Evolutionary conservation across 2,797 vertebrate genomes (phyloP).

Genomic region (Clarias fuscus): DNA sequence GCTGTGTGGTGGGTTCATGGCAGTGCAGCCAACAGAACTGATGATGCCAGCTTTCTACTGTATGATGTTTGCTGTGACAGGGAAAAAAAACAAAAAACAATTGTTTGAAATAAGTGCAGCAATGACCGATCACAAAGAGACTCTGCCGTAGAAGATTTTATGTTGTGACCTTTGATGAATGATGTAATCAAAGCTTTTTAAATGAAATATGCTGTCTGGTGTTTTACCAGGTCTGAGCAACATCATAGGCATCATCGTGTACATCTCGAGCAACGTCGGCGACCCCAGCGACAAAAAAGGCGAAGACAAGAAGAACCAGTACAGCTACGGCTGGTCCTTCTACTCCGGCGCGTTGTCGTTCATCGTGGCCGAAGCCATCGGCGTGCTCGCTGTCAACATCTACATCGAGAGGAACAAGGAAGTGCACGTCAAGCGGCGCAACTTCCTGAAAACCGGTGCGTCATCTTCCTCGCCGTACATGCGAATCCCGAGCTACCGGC

Average conservation of each 20-base stretch:
- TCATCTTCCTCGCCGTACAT: conserved; percentile 86
- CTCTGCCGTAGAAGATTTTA: neutral
- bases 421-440: conserved; percentile 78
- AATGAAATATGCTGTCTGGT: neutral
- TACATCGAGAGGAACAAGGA: conserved; percentile 97
- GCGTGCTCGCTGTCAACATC: conserved; percentile 93
- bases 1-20: neutral
- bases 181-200: neutral
- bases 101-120: neutral
- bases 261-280: conserved; percentile 95
- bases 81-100: neutral
- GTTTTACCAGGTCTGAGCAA: conserved; percentile 86
- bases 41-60: neutral
- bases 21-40: neutral
- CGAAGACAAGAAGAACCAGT: conserved; percentile 93
- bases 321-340: conserved; percentile 97
- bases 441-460: conserved; percentile 83
- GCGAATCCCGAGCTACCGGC: conserved; percentile 91
- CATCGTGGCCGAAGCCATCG: conserved; percentile 92
- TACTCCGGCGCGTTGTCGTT: conserved; percentile 96
- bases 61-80: neutral
- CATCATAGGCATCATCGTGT: conserved; percentile 98
- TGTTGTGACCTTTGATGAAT: neutral
- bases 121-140: neutral
- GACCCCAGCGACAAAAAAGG: conserved; percentile 94